These are phyloP conservation scores for Coluber constrictor DNA, from an alignment of 2,797 vertebrate genomes.

Conservation along the genomic window DNA sequence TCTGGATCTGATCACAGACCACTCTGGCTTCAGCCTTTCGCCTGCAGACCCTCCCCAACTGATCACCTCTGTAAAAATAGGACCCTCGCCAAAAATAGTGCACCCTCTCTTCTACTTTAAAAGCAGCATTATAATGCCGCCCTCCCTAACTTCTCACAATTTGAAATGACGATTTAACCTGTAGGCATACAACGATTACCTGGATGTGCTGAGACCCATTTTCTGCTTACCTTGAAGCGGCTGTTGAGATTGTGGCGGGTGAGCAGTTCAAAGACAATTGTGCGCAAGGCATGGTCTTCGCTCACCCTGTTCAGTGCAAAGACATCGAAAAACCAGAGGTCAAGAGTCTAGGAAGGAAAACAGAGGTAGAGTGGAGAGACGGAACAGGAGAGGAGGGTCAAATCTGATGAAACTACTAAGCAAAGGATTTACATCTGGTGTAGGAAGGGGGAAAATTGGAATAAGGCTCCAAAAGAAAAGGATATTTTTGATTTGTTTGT, in stretches of 20 bases:
- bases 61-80: not conserved
- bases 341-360: conserved; percentile 75
- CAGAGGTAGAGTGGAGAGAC: not conserved
- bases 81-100: too few relatives aligned
- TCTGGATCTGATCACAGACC: not conserved
- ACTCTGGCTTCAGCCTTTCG: not conserved
- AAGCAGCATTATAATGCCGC: not conserved
- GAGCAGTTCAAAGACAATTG: conserved; percentile 86
- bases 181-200: not conserved
- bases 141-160: not conserved
- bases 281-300: conserved; percentile 80
- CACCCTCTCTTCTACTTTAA: not conserved
- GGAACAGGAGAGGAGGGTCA: not conserved
- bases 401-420: not conserved
- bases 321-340: conserved; percentile 89
- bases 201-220: not conserved
- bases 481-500: not conserved
- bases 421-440: not conserved
- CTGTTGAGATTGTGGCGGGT: conserved; percentile 88
- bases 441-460: not conserved
- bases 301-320: conserved; percentile 84
- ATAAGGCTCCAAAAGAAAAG: not conserved
- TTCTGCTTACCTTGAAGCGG: conserved; percentile 82
- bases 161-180: not conserved
- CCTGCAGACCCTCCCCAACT: not conserved